These are phyloP conservation scores for Pygoscelis adeliae DNA, from an alignment of 2,113 vertebrate genomes.

Conservation along the genomic window DNA sequence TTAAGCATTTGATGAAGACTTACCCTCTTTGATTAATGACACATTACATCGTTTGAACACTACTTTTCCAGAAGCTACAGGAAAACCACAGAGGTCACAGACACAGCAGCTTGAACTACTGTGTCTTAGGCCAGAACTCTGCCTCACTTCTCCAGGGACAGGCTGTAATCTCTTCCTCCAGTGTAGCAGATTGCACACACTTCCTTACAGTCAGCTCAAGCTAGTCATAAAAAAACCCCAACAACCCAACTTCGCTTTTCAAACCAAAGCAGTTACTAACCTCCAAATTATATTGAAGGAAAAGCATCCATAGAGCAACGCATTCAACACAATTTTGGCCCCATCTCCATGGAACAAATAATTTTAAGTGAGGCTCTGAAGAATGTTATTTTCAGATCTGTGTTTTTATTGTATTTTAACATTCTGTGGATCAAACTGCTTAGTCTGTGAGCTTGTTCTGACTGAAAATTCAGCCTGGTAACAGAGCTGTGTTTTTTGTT, in stretches of 20 bases:
- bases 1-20: neutral
- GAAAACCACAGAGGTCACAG: neutral
- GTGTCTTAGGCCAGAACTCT: neutral
- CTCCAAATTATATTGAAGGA: neutral
- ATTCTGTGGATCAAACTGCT: neutral
- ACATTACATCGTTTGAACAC: neutral
- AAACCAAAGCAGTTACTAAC: neutral
- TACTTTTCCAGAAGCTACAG: neutral
- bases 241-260: neutral
- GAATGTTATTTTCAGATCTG: neutral
- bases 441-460: neutral
- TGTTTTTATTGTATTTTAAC: neutral
- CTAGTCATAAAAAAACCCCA: neutral
- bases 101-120: neutral
- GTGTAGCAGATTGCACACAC: neutral
- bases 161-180: neutral
- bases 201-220: neutral
- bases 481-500: neutral
- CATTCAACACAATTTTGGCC: neutral
- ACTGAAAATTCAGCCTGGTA: neutral
- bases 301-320: neutral
- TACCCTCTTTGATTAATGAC: neutral
- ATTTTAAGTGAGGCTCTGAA: neutral
- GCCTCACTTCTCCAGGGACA: neutral
- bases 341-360: accelerated